Percentiles rank a stretch among this genome's conserved stretches.
These are phyloP conservation scores for Pseudopipra pipra DNA, from an alignment of 2,113 vertebrate genomes.

Conservation along the genomic window DNA sequence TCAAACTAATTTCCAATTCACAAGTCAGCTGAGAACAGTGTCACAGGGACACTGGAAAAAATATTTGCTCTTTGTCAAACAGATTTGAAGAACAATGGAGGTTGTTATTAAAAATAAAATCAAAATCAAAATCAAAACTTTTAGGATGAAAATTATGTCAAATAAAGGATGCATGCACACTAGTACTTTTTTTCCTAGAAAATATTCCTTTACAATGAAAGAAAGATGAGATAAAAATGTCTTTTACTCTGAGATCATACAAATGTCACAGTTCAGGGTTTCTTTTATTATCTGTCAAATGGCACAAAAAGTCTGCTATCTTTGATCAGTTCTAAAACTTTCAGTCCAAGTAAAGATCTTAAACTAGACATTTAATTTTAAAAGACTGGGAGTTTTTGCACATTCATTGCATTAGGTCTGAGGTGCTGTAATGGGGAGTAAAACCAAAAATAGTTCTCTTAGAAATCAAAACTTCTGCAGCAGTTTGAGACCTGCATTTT, in stretches of 20 bases:
- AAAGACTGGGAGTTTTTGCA: neutral
- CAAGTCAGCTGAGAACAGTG: neutral
- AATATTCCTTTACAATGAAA: neutral
- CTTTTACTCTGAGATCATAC: neutral
- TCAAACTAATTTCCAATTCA: neutral
- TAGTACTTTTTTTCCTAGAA: neutral
- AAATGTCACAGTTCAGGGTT: neutral
- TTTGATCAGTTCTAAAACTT: neutral
- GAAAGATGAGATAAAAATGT: neutral
- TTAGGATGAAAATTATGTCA: neutral
- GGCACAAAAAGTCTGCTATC: neutral
- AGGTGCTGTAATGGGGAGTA: neutral
- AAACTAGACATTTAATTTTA: conserved; percentile 2
- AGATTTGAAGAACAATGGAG: neutral
- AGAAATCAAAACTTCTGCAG: conserved; percentile 26
- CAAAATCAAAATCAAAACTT: neutral
- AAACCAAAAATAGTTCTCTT: neutral
- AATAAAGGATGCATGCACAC: neutral
- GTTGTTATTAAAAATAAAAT: neutral
- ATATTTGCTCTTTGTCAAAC: neutral
- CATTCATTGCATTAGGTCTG: conserved; percentile 7
- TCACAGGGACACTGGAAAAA: neutral
- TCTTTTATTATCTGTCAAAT: neutral
- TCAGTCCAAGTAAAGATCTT: conserved; percentile 8
- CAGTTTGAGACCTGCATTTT: conserved; percentile 41